Evolutionary conservation across 2,888 invertebrate genomes (phyloP), one percentile per base, ranked within the genome.

Genomic region (Neoitamus cyanurus): DNA sequence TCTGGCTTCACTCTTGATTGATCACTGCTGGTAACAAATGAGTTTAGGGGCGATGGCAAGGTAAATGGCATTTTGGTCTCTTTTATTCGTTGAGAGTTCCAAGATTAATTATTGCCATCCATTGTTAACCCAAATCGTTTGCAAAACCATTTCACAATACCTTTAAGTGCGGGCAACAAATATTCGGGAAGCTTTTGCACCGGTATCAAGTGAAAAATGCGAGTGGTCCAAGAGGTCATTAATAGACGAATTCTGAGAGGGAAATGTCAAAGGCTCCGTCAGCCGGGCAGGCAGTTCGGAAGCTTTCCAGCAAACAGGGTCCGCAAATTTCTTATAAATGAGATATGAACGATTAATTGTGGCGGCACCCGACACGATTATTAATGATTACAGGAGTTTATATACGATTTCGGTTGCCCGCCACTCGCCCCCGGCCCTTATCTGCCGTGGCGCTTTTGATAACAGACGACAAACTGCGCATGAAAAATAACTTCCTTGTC

Each of bases 41-140:
- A 75, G 72, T 75, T 83, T 75, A 20, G 48, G 46, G 72, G 83
- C 69, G 83, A 70, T 83, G 83, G 83, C 83, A 83, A 83, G 83
- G 83, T 83, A 83, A 83, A 83, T 83, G 83, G 83, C 83, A 83
- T 83, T 83, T 83, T 83, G 83, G 83, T 83, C 83, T 83, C 83
- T 70, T 83, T 83, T 70, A 83, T 83, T 83, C 83, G 72, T 75
- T 36, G 34, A 83, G 48, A 75, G 73, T 83, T 34, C 58, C 48
- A 83, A 83, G 83, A 83, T 83, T 83, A 83, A 83, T 83, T 83
- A 83, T 83, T 83, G 83, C 83, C 83, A 83, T 83, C 83, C 48
- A 83, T 83, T 83, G 83, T 83, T 83, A 83, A 83, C 83, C 83
- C 72, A 83, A 83, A 83, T 83, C 83, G 58, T 73, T 83, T 73